Base-by-base conservation (phyloP, 2,113 vertebrate genomes). In the Fregata magnificens region DNA sequence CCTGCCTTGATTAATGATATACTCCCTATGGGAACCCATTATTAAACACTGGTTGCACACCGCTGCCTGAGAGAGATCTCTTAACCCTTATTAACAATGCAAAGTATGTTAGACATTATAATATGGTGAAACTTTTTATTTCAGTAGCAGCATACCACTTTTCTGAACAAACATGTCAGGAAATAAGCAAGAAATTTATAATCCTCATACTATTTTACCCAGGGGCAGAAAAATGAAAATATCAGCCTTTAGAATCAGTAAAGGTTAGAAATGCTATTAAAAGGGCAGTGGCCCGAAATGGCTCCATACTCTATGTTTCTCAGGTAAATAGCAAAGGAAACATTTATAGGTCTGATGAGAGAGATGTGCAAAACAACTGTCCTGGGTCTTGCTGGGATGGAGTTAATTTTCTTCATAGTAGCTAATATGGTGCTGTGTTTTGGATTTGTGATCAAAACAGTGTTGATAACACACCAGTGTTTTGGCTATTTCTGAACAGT, bases 361-460 rank as follows among this genome's bases (percentile, higher is more conserved):
- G 25, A 90, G 22, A 34, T 14, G 18, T 9, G 31, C 17, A 45
- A 53, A 95, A 42, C 7, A 47, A 40, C 32, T 38, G 24, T 49
- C 25, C 31, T 42, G 47, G 7, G 11, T 86, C 32, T 81, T 63
- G 11, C 52, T 58, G 38, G 13, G 10, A 31, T 77, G 11, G 14
- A 93, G 38, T 13, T 83, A 6, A 56, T 71, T 66, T 93, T 71
- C 52, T 82, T 86, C 52, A 31, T 3, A 49, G 21, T 29, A 34
- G 36, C 16, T 32, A 40, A 31, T 4, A 34, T 0, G 0, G 34
- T n/a, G 28, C 34, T 42, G 31, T 32, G 49, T 2, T 69, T 69
- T 63, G 52, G 53, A 72, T 63, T 61, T 69, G 22, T 42, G n/a
- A 69, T 50, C 16, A 29, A 62, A 88, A 40, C 7, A 66, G 7